Percentiles rank a stretch among this genome's conserved stretches.
Evolutionary conservation across 2,113 vertebrate species (phyloP).

Genomic region (Xyliphius kryptos): DNA sequence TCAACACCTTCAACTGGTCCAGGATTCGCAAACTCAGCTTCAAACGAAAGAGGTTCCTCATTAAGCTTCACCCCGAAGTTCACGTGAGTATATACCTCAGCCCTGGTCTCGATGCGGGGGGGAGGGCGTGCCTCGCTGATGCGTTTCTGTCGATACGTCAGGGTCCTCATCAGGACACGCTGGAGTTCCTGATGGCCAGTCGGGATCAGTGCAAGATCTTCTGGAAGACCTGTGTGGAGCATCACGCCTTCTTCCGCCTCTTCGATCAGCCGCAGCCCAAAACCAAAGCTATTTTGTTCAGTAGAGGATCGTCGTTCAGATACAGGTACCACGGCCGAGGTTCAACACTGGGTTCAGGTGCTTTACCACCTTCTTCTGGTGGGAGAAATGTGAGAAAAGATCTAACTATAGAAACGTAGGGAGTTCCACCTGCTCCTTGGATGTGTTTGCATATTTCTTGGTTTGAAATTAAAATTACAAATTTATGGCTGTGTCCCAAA

Average conservation of each 20-base stretch:
- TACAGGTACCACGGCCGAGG: slow-evolving; percentile 77
- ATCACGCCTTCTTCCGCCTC: slow-evolving; percentile 91
- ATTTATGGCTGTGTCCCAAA: too few species aligned
- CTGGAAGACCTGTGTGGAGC: slow-evolving; percentile 99
- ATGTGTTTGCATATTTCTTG: too few species aligned
- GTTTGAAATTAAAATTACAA: too few species aligned
- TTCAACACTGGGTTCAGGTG: too few species aligned
- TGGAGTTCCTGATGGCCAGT: slow-evolving; percentile 89
- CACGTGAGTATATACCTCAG: slow-evolving; percentile 72
- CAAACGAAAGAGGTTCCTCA: slow-evolving; percentile 91
- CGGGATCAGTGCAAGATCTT: slow-evolving; percentile 93
- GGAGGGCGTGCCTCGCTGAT: too few species aligned
- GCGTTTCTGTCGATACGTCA: slow-evolving; percentile 45
- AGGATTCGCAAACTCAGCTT: slow-evolving; percentile 97
- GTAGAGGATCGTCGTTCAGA: slow-evolving; percentile 91
- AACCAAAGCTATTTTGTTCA: slow-evolving; percentile 82
- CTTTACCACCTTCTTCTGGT: too few species aligned
- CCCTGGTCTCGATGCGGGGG: too few species aligned
- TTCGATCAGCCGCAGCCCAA: slow-evolving; percentile 87
- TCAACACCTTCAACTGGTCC: slow-evolving; percentile 98
- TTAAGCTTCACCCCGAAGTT: slow-evolving; percentile 92
- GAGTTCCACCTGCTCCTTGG: too few species aligned
- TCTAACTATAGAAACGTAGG: too few species aligned
- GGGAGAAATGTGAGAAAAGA: too few species aligned
- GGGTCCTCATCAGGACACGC: slow-evolving; percentile 87